phyloP scores from a whole-genome alignment of 1,140 invertebrate genomes.

The Cylas formicarius region DNA sequence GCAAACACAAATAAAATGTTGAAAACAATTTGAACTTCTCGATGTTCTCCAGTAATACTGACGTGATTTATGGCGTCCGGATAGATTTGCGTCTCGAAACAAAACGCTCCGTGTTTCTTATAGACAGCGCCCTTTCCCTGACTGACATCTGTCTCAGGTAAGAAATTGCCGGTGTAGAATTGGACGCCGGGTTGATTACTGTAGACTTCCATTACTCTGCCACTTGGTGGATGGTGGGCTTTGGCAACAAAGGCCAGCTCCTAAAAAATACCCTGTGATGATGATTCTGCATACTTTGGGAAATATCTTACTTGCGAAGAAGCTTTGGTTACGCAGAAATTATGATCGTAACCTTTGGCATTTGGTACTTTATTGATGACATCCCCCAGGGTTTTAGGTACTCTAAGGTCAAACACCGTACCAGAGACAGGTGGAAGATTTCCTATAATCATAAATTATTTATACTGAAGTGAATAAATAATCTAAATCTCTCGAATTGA shows the following conservation, averaged over 20 bases:
- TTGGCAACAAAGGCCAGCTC: conserved; percentile 39
- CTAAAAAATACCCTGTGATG: conserved; percentile 37
- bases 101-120: conserved; percentile 73
- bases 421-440: conserved; percentile 28
- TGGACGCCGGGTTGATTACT: conserved; percentile 86
- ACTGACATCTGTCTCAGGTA: conserved; percentile 47
- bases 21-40: neutral
- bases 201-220: conserved; percentile 67
- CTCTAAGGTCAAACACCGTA: conserved; percentile 56
- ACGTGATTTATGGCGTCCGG: conserved; percentile 82
- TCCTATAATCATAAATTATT: conserved; percentile 23
- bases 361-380: conserved; percentile 42
- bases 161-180: conserved; percentile 77
- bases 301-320: conserved; percentile 18
- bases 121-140: conserved; percentile 68
- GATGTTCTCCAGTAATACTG: conserved; percentile 5
- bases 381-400: conserved; percentile 47
- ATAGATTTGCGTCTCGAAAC: conserved; percentile 87
- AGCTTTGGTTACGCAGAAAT: conserved; percentile 47
- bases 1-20: conserved; percentile 23
- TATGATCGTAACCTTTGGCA: conserved; percentile 66
- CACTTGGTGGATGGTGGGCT: conserved; percentile 59
- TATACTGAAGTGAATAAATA: conserved; percentile 1
- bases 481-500: too few relatives aligned
- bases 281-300: conserved; percentile 7